Conservation (phyloP, 2,888 invertebrate genomes). For the Syrphus vitripennis region DNA sequence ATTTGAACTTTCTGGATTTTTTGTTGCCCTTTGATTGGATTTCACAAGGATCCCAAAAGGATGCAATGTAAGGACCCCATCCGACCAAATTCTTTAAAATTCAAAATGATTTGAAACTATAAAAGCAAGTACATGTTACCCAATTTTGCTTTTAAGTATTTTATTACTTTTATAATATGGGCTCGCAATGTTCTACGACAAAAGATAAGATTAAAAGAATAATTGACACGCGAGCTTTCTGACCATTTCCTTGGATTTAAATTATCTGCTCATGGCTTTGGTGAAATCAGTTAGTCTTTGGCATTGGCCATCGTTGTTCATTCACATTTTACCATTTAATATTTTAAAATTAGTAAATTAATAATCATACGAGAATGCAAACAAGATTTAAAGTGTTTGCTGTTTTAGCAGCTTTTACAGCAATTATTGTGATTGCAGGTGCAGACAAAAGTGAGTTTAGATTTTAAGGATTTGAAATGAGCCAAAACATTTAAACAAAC, state of each 20-base stretch:
- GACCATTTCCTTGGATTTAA: slow-evolving; percentile 12
- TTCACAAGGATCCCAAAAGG: too few species aligned
- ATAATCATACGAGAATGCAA: not conserved
- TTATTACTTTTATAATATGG: not conserved
- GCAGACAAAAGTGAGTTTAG: slow-evolving; percentile 50
- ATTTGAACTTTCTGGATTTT: too few species aligned
- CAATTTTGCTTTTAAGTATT: not conserved
- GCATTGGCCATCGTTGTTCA: too few species aligned
- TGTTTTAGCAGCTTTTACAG: slow-evolving; percentile 7
- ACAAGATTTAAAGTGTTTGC: slow-evolving; percentile 22
- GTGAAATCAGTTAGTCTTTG: slow-evolving; percentile 25
- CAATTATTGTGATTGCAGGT: slow-evolving; percentile 19
- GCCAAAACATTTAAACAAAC: not conserved
- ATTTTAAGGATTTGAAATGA: slow-evolving; percentile 22
- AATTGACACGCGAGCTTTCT: slow-evolving; percentile 20
- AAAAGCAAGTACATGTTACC: not conserved
- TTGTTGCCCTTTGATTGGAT: too few species aligned
- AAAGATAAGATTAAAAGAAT: slow-evolving; percentile 32
- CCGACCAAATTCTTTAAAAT: too few species aligned
- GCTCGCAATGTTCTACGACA: slow-evolving; percentile 6
- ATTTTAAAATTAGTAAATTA: not conserved
- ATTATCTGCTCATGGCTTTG: not conserved
- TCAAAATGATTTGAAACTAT: not conserved
- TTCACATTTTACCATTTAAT: not conserved
- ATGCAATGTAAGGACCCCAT: too few species aligned